These are phyloP conservation scores for Drosophila jambulina DNA, from an alignment of 1,140 invertebrate genomes.

Conservation along the genomic window DNA sequence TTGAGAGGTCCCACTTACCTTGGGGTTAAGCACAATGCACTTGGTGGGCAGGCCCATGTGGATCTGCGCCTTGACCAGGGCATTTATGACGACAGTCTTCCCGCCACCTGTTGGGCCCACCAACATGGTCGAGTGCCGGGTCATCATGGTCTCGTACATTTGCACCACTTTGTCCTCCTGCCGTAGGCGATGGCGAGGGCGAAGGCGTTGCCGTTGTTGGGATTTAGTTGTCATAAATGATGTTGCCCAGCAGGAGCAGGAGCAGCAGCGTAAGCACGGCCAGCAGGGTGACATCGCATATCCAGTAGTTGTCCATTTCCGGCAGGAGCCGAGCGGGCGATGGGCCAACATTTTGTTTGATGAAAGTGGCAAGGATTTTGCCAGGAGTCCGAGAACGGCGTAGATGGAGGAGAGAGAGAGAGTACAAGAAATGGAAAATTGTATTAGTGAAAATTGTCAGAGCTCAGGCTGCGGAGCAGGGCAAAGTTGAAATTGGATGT, in stretches of 20 bases:
- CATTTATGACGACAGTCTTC: slow-evolving; percentile 94
- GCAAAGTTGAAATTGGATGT: slow-evolving; percentile 78
- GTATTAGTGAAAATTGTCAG: slow-evolving; percentile 77
- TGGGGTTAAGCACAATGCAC: slow-evolving; percentile 92
- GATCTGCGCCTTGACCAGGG: slow-evolving; percentile 92
- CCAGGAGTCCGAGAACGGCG: slow-evolving; percentile 25
- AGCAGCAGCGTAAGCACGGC: neutral
- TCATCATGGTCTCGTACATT: slow-evolving; percentile 97
- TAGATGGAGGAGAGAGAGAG: slow-evolving; percentile 6
- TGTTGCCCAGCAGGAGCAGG: slow-evolving; percentile 38
- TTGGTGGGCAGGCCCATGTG: slow-evolving; percentile 91
- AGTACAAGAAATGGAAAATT: slow-evolving; percentile 55
- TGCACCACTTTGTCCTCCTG: slow-evolving; percentile 95
- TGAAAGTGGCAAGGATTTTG: slow-evolving; percentile 68
- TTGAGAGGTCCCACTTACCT: slow-evolving; percentile 86
- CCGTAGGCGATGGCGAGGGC: slow-evolving; percentile 20
- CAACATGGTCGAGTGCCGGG: slow-evolving; percentile 95
- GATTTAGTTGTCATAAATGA: slow-evolving; percentile 82
- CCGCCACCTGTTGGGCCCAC: slow-evolving; percentile 96
- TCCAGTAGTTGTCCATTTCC: slow-evolving; percentile 71
- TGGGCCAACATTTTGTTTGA: slow-evolving; percentile 80
- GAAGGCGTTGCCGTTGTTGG: slow-evolving; percentile 66
- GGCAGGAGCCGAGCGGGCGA: slow-evolving; percentile 55
- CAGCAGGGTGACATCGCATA: slow-evolving; percentile 63
- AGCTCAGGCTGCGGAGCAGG: slow-evolving; percentile 6